Evolutionary conservation across 2,797 vertebrate genomes (phyloP).

Genomic region (Numenius phaeopus): DNA sequence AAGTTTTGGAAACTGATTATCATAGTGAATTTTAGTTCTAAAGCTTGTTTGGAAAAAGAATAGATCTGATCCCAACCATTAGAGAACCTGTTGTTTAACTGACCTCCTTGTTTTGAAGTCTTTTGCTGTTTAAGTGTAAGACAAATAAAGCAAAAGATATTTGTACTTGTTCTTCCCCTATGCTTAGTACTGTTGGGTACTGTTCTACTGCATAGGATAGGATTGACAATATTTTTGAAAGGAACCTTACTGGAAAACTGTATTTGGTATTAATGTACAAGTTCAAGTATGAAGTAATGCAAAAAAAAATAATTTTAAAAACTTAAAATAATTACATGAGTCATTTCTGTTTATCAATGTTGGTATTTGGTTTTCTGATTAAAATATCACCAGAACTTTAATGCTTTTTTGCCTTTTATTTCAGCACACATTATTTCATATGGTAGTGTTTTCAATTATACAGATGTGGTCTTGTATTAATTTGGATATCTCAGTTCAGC

Average conservation of each 20-base stretch:
- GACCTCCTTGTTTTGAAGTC: not conserved
- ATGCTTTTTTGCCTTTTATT: not conserved
- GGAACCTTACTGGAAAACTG: not conserved
- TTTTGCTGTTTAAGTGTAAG: not conserved
- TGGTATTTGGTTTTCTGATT: not conserved
- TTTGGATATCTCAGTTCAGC: not conserved
- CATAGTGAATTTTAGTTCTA: not conserved
- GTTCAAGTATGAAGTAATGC: not conserved
- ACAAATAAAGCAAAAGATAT: not conserved
- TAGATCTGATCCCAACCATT: not conserved
- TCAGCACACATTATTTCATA: not conserved
- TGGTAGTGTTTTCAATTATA: not conserved
- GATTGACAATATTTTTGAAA: not conserved
- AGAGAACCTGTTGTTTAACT: not conserved
- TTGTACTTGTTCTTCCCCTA: not conserved
- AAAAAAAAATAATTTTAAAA: slow-evolving; percentile 14
- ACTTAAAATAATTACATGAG: not conserved
- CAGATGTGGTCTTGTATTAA: not conserved
- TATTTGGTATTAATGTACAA: not conserved
- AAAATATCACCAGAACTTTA: not conserved
- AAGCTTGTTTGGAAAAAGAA: not conserved
- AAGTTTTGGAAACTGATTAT: not conserved
- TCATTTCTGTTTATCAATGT: not conserved
- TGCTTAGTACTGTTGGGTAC: not conserved
- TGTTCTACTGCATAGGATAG: not conserved